A percentile compares a stretch with the other conserved stretches of the same genome.
Evolutionary conservation across 1,140 invertebrate species (phyloP).

Genomic region (Saccostrea glomerata): DNA sequence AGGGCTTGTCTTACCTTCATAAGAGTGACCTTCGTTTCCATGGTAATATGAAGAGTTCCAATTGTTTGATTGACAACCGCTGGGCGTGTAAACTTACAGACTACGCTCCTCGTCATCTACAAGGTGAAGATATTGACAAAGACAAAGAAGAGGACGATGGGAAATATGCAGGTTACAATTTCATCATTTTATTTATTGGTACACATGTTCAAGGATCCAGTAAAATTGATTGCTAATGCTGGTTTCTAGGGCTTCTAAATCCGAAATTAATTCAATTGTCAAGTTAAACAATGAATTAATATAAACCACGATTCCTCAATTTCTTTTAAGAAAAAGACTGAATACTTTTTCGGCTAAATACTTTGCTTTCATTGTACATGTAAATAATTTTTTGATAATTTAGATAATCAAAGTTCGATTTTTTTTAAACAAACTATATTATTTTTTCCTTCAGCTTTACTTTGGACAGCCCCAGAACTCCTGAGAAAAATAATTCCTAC

Average conservation of each 20-base stretch:
- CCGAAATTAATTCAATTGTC: no score
- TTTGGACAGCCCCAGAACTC: constrained; percentile 98
- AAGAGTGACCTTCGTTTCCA: constrained; percentile 93
- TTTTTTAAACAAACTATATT: background rate
- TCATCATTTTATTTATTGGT: no score
- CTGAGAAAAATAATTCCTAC: constrained; percentile 82
- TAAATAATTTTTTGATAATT: no score
- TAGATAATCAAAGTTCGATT: no score
- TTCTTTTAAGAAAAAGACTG: no score
- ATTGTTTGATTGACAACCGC: constrained; percentile 96
- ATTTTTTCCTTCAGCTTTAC: constrained; percentile 71
- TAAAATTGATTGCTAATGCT: no score
- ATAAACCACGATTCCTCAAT: no score
- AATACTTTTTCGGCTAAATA: no score
- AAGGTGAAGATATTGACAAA: background rate
- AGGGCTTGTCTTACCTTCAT: constrained; percentile 96
- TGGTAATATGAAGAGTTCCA: constrained; percentile 95
- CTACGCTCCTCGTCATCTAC: constrained; percentile 84
- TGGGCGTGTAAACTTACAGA: constrained; percentile 98
- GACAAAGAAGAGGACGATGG: constrained; percentile 12
- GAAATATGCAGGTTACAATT: constrained; percentile 16
- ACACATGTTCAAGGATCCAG: no score
- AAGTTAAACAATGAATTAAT: no score
- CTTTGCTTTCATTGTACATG: no score
- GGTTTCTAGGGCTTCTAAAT: no score